These are phyloP conservation scores for Goniozus legneri DNA, from an alignment of 1,140 invertebrate genomes.

Conservation along the genomic window DNA sequence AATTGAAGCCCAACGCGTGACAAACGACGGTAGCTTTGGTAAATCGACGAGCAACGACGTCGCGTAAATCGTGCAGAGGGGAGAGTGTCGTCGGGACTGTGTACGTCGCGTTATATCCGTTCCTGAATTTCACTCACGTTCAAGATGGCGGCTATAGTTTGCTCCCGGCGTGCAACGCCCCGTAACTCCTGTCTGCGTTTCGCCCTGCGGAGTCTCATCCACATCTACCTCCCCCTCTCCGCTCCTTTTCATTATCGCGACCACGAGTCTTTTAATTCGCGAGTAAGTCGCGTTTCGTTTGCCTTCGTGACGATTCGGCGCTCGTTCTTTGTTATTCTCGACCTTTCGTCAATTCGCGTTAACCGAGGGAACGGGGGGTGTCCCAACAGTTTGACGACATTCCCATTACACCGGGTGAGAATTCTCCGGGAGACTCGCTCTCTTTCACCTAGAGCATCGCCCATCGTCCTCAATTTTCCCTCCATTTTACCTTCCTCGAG, in stretches of 20 bases:
- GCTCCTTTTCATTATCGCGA: background rate
- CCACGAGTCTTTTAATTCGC: background rate
- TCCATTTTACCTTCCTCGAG: too few relatives aligned
- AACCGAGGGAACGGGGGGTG: too few relatives aligned
- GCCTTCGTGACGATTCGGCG: too few relatives aligned
- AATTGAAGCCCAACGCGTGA: too few relatives aligned
- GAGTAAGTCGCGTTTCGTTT: background rate
- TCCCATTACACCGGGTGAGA: background rate
- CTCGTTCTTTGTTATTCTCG: too few relatives aligned
- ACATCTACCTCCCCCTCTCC: background rate
- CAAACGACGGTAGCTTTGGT: too few relatives aligned
- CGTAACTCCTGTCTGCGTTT: background rate
- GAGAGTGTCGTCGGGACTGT: too few relatives aligned
- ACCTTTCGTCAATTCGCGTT: too few relatives aligned
- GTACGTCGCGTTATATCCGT: too few relatives aligned
- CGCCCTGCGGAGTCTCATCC: background rate
- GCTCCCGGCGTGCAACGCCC: conserved; percentile 7
- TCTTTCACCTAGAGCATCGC: background rate
- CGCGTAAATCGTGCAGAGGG: too few relatives aligned
- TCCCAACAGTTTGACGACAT: conserved; percentile 11
- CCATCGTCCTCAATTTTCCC: too few relatives aligned
- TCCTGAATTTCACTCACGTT: conserved; percentile 4
- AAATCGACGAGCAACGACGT: too few relatives aligned
- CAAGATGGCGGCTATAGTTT: conserved; percentile 14
- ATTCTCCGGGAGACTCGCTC: background rate